Conservation (phyloP, 2,113 vertebrate species). For the Equus przewalskii region DNA sequence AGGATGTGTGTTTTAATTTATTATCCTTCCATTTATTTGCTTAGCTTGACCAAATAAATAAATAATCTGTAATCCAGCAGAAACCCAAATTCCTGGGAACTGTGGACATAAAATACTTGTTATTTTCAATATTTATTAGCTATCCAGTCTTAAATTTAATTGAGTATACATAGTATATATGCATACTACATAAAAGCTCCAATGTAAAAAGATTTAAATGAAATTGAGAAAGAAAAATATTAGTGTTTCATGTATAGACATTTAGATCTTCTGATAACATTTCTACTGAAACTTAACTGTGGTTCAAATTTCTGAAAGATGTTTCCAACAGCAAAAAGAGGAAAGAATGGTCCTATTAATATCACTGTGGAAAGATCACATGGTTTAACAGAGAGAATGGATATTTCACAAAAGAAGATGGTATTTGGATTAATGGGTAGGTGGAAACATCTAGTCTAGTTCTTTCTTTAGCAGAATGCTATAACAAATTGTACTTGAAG, state of each 20-base stretch:
- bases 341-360: constrained; percentile 62
- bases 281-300: constrained; percentile 41
- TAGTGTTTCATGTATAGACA: background rate
- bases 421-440: constrained; percentile 69
- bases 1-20: background rate
- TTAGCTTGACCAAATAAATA: constrained; percentile 32
- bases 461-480: constrained; percentile 65
- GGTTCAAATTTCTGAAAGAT: constrained; percentile 51
- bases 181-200: background rate
- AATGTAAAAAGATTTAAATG: background rate
- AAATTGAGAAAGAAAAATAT: background rate
- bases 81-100: background rate
- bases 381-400: constrained; percentile 22
- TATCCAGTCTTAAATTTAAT: constrained; percentile 34
- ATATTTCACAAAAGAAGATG: constrained; percentile 64
- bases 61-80: background rate
- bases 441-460: constrained; percentile 57
- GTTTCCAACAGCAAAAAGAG: constrained; percentile 47
- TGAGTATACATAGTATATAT: background rate
- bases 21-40: background rate
- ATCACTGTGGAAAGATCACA: constrained; percentile 48
- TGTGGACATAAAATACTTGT: background rate
- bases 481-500: constrained; percentile 60
- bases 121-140: constrained; percentile 8
- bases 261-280: constrained; percentile 27